Evolutionary conservation across 1,140 invertebrate genomes (phyloP), one percentile per base, ranked within the genome.

Genomic region (Cydia amplana): DNA sequence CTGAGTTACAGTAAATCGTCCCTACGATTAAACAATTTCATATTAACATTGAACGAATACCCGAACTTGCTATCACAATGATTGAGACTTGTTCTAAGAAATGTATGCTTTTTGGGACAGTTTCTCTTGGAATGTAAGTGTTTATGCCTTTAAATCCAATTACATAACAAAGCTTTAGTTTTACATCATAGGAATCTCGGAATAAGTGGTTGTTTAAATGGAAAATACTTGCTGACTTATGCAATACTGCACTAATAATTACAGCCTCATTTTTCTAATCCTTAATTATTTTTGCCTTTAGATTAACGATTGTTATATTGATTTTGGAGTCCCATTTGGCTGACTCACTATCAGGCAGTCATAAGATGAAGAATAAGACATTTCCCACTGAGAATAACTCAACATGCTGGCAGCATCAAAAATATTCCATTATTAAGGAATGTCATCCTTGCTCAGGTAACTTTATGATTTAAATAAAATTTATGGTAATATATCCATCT

Each of bases 261-360:
- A 7, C 14, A 46, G 10, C 2, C 43, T 14, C 7, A 3, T 46
- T 2, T 46, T 46, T 46, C 12, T 46, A 46, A 20, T 77, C 12
- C 63, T 75, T 73, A 4, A 72, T 49, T 23, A 20, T 46, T 74
- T 46, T 74, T 43, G 77, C 63, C 94, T 94, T 73, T 83, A 96
- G 96, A 74, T 94, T 97, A 78, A 97, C 96, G 60, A 93, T 97
- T 79, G 86, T 97, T 32, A 95, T 97, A 67, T 90, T 97, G 28
- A 95, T 97, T 82, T 93, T 97, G 63, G 96, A 97, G 90, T 97
- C 96, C 32, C 95, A 96, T 73, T 95, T 95, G 93, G 95, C 95
- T 10, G 91, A 93, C 74, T 91, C 89, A 73, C 83, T 93, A 60
- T 94, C 88, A 49, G 82, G 91, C 4, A 94, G 86, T 74, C 93